A percentile compares a stretch with the other conserved stretches of the same genome.
phyloP scores from a whole-genome alignment of 2,113 vertebrate species.

The Nycticebus coucang region DNA sequence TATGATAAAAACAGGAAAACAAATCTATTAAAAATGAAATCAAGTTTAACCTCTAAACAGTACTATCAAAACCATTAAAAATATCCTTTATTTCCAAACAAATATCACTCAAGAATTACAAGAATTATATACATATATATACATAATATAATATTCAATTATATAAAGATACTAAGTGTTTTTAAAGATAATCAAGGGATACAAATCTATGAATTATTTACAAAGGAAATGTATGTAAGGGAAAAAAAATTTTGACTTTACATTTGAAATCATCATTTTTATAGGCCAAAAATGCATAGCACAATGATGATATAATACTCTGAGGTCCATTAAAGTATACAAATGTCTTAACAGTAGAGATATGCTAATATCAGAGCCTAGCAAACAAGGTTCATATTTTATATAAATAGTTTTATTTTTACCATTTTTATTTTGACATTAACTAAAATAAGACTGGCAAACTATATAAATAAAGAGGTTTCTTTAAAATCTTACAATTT shows the following conservation, averaged over 20 bases:
- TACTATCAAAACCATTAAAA: neutral
- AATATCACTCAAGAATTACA: neutral
- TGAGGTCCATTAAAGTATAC: neutral
- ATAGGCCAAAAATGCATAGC: neutral
- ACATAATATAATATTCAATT: neutral
- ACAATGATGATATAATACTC: neutral
- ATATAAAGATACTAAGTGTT: neutral
- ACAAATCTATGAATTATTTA: neutral
- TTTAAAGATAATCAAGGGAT: neutral
- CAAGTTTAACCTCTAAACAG: conserved; percentile 14
- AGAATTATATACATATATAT: neutral
- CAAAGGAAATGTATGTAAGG: neutral
- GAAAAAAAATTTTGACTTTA: neutral
- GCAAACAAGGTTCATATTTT: neutral
- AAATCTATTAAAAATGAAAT: neutral
- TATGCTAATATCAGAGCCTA: neutral
- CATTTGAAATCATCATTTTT: neutral
- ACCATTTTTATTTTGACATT: neutral
- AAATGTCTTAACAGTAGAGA: neutral
- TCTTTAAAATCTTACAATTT: too few relatives aligned
- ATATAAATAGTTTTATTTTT: neutral
- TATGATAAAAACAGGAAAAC: neutral
- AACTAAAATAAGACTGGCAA: neutral
- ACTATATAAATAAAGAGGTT: neutral
- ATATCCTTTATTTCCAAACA: neutral